These are phyloP conservation scores for Bombyx mandarina DNA, from an alignment of 1,140 invertebrate species.

Conservation along the genomic window DNA sequence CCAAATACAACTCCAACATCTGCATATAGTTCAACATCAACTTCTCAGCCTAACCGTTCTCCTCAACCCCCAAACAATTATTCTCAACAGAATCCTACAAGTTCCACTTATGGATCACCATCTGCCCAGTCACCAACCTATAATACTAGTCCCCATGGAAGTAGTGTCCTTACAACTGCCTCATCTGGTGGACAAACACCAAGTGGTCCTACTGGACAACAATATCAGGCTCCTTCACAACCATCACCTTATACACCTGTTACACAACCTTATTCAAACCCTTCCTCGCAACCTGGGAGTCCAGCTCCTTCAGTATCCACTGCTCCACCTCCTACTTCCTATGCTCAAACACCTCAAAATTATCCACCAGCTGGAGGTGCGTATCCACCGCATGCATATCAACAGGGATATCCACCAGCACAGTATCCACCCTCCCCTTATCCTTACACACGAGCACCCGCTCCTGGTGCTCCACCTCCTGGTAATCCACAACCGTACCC, in stretches of 20 bases:
- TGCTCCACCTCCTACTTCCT: conserved; percentile 52
- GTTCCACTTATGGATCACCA: conserved; percentile 62
- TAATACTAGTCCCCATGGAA: conserved; percentile 62
- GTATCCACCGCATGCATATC: conserved; percentile 66
- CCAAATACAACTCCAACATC: conserved; percentile 62
- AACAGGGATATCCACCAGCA: conserved; percentile 63
- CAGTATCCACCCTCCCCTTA: conserved; percentile 66
- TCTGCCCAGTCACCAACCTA: conserved; percentile 66
- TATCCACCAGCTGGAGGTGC: conserved; percentile 58
- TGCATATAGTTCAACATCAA: conserved; percentile 60
- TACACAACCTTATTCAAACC: conserved; percentile 66
- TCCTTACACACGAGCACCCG: conserved; percentile 62
- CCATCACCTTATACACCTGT: conserved; percentile 61
- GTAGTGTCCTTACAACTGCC: conserved; percentile 47
- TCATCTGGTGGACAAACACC: conserved; percentile 40
- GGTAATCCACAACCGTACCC: conserved; percentile 61
- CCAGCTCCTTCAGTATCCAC: conserved; percentile 61
- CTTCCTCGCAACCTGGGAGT: conserved; percentile 65
- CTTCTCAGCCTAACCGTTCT: conserved; percentile 66
- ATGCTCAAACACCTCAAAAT: conserved; percentile 54
- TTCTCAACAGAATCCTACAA: conserved; percentile 51
- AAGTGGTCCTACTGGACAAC: conserved; percentile 41
- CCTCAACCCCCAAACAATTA: conserved; percentile 63
- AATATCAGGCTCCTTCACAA: conserved; percentile 59
- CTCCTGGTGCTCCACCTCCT: conserved; percentile 63